Percentiles rank a stretch among this genome's conserved stretches.
These are phyloP conservation scores for Todus mexicanus DNA, from an alignment of 2,797 vertebrate genomes.

Conservation along the genomic window DNA sequence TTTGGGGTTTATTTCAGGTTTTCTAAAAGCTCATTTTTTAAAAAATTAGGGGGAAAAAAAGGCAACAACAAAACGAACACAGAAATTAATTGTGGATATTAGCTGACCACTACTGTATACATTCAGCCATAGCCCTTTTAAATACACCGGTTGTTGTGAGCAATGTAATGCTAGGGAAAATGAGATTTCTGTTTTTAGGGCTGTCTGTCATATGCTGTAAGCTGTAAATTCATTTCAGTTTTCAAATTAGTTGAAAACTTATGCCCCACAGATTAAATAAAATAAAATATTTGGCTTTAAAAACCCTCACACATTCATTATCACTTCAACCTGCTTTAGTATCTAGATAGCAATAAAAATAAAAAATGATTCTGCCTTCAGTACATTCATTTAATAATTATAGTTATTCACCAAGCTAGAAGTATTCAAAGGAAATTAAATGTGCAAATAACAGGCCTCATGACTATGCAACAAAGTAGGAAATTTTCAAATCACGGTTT, in stretches of 20 bases:
- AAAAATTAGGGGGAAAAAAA: too few relatives aligned
- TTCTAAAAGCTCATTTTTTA: too few relatives aligned
- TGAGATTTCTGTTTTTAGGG: not conserved
- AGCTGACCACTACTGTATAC: not conserved
- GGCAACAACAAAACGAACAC: not conserved
- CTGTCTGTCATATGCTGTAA: not conserved
- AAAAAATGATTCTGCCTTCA: not conserved
- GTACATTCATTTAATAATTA: conserved; percentile 11
- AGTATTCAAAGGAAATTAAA: conserved; percentile 30
- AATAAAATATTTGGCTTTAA: not conserved
- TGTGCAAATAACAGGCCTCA: not conserved
- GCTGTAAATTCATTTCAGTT: not conserved
- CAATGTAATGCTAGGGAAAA: not conserved
- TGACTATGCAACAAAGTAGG: conserved; percentile 52
- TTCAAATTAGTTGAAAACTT: not conserved
- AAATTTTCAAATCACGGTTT: conserved; percentile 8
- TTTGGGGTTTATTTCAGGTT: not conserved
- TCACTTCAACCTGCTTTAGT: not conserved
- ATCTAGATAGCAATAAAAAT: not conserved
- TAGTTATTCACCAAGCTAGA: not conserved
- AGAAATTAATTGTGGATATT: not conserved
- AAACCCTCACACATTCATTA: not conserved
- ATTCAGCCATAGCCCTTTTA: not conserved
- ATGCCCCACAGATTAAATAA: not conserved
- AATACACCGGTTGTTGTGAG: not conserved